Evolutionary conservation across 1,140 invertebrate genomes (phyloP), one percentile per base, ranked within the genome.

Genomic region (Drosophila trapezifrons): DNA sequence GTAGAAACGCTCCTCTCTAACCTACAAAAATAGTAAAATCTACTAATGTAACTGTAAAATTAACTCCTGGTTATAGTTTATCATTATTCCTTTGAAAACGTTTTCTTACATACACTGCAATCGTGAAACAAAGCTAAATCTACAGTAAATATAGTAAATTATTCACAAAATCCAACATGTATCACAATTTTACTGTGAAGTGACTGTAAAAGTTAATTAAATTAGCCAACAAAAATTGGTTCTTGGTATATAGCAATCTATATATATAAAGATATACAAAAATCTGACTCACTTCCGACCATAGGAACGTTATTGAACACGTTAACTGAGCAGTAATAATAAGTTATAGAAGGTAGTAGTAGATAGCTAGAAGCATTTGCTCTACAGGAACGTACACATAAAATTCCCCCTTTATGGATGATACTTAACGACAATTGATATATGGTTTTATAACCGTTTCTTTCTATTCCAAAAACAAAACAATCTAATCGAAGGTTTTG

Each of bases 401-500:
- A 9, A 52, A n/a, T 29, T 66, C 18, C 35, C 25, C 25, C 17
- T 42, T 20, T 32, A 17, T 13, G 7, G 32, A 52, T 27, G 42
- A 62, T 38, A 62, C 46, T 60, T 22, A 60, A 49, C 20, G 25
- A 5, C 32, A 55, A 64, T 45, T 64, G 49, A 55, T 64, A 46
- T 67, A 55, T 66, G 40, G n/a, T 25, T 49, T 49, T 55, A 46
- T 17, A 20, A 8, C 40, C 10, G 25, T 10, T 10, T 27, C 8
- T n/a, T 9, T 17, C 7, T 43, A 40, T 22, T 15, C 15, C 10
- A 27, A 32, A 54, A 20, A 43, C 20, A 67, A 17, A 18, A 18
- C 20, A 70, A 70, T 70, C 66, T 70, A 66, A 70, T 70, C 62
- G 45, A 67, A 64, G 35, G 13, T 63, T 6, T 40, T 49, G 18